Evolutionary conservation across 2,888 invertebrate genomes (phyloP), one percentile per base, ranked within the genome.

Genomic region (Nowickia ferox): DNA sequence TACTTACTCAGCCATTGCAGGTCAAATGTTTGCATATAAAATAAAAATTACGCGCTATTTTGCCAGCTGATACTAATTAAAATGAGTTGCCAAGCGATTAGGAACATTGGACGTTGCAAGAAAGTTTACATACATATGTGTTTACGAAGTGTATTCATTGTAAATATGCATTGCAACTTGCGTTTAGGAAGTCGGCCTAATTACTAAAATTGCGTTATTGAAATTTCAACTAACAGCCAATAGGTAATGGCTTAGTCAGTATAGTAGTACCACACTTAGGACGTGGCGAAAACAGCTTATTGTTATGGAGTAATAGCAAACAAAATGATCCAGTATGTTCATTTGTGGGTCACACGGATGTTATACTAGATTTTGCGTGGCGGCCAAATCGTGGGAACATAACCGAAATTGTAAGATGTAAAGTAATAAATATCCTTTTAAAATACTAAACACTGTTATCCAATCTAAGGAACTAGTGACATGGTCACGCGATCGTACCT

Each of bases 331-430:
- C 98, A 1, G 96, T 98, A 61, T 97, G 98, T 91, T 97, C 97
- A 42, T 96, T 98, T 92, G 96, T 97, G n/a, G 98, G 98, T 0
- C 98, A 98, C 90, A 96, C 97, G 9, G 98, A 98, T 93, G 97
- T 98, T 61, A 97, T 99, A 9, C 94, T 98, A 82, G 98, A 98
- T 90, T 98, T 98, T 94, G 97, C 97, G 87, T 98, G 98, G 98
- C 94, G 97, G 74, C 96, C 96, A 86, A 95, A 95, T 90, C 93
- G 93, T 88, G 93, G 93, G 84, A 93, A 92, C 68, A 89, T 89
- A 38, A 89, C 88, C 15, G 92, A 92, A 89, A 91, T 92, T 84
- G 92, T 92, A 87, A 88, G 88, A 53, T 40, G 6, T 66, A 53
- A 13, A 2, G n/a, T 13, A 17, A 11, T 48, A 10, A 46, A 42